Evolutionary conservation across 2,797 vertebrate genomes (phyloP), one percentile per base, ranked within the genome.

Genomic region (Pseudochromis fuscus): DNA sequence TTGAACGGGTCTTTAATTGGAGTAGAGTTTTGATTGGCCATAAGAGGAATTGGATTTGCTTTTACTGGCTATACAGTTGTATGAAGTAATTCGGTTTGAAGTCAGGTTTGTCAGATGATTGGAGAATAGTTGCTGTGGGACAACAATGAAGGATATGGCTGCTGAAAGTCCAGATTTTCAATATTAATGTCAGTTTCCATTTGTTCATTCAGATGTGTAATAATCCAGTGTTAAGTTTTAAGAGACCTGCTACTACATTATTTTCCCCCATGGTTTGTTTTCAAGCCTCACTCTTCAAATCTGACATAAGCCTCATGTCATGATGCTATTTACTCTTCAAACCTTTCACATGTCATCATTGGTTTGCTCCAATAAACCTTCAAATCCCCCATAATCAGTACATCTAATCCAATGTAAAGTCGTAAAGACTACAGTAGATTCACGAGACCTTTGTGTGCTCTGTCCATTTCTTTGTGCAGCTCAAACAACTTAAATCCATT

Each of bases 1-100:
- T 58, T 55, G 78, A 80, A 65, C 83, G 4, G 67, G 15, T 35
- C 70, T 76, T 77, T 83, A 77, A 85, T 81, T 74, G 81, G 53
- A 80, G 63, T 66, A 53, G 76, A 83, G 51, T 31, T 84, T 68
- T 87, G 77, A 88, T 88, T 77, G 72, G 80, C 63, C 33, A 1
- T 65, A 50, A 78, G 71, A 74, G 70, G 64, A 70, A 88, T 83
- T 79, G 35, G 8, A 81, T 85, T 77, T 78, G 71, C 68, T 42
- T 70, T 62, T 35, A 72, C 33, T 45, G 51, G 69, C 44, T 13
- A 0, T 46, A 23, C 64, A 8, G 67, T 64, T 31, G 49, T 77
- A 67, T 62, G 55, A 46, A 79, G 72, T 48, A 33, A 82, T 75
- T 63, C 12, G 1, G 52, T 69, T 46, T 60, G 48, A 81, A 63